These are phyloP conservation scores for Leptobrachium leishanense DNA, from an alignment of 2,113 vertebrate genomes.

Conservation along the genomic window DNA sequence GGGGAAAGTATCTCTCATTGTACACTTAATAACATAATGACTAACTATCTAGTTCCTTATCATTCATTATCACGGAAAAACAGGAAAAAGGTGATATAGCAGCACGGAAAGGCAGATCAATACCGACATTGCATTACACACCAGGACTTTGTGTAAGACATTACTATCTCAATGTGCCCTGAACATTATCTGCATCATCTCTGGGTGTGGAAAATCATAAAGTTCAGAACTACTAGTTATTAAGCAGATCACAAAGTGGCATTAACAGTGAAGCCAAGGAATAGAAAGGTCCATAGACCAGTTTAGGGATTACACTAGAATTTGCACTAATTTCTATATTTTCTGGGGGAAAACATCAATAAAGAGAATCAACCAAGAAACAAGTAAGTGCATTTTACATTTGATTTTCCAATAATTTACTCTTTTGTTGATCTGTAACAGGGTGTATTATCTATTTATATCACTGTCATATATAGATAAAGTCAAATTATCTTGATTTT, in stretches of 20 bases:
- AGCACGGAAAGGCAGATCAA: constrained; percentile 11
- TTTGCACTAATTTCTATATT: too few relatives aligned
- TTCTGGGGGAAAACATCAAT: too few relatives aligned
- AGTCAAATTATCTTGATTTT: too few relatives aligned
- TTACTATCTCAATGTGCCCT: neutral
- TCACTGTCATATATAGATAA: too few relatives aligned
- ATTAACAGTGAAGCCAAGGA: neutral
- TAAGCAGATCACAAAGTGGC: neutral
- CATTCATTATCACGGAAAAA: neutral
- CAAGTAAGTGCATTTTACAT: too few relatives aligned
- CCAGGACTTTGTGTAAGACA: constrained; percentile 9
- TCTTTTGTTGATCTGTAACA: too few relatives aligned
- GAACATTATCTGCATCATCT: neutral
- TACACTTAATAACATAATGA: constrained; percentile 8
- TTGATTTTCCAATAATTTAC: too few relatives aligned
- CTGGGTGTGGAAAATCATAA: constrained; percentile 11
- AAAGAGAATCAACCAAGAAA: too few relatives aligned
- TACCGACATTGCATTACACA: neutral
- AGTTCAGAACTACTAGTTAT: neutral
- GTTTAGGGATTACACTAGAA: too few relatives aligned
- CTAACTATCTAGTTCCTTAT: constrained; percentile 22
- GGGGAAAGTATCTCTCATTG: neutral
- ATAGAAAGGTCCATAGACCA: neutral
- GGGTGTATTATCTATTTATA: too few relatives aligned
- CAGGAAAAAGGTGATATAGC: neutral